A percentile compares a stretch with the other conserved stretches of the same genome.
Conservation (phyloP, 2,888 invertebrate genomes). For the Parnassius apollo region DNA sequence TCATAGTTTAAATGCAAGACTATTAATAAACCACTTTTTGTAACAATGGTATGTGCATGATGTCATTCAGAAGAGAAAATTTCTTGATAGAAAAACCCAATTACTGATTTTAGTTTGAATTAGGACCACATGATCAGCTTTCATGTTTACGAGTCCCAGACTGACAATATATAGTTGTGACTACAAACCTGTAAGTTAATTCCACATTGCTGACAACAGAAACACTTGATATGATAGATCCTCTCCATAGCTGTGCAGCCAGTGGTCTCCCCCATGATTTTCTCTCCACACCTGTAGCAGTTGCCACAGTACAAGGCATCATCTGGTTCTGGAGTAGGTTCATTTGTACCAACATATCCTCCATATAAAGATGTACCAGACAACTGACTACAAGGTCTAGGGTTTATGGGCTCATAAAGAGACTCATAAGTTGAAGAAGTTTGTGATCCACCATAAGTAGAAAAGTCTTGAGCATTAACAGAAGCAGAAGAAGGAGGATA, state of each 20-base stretch:
- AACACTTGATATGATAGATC: conserved; percentile 97
- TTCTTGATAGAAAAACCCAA: too few relatives aligned
- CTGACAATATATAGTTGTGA: too few relatives aligned
- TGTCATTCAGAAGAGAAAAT: too few relatives aligned
- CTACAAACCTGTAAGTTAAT: conserved; percentile 85
- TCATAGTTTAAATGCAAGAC: too few relatives aligned
- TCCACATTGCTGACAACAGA: conserved; percentile 95
- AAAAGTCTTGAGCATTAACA: conserved; percentile 77
- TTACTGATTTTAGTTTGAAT: too few relatives aligned
- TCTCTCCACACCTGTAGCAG: conserved; percentile 95
- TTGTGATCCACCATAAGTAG: conserved; percentile 80
- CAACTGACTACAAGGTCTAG: conserved; percentile 81
- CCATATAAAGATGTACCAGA: conserved; percentile 82
- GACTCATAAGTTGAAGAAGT: conserved; percentile 85
- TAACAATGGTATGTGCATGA: too few relatives aligned
- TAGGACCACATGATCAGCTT: too few relatives aligned
- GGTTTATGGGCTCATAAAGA: conserved; percentile 84
- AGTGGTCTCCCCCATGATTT: conserved; percentile 95
- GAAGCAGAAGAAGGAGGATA: conserved; percentile 77
- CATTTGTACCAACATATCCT: conserved; percentile 86
- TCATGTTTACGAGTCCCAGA: too few relatives aligned
- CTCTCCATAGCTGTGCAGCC: conserved; percentile 99
- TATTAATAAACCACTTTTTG: too few relatives aligned
- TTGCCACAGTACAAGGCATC: conserved; percentile 90
- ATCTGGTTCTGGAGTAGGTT: conserved; percentile 88